phyloP scores from a whole-genome alignment of 2,113 vertebrate genomes.

The Ariopsis seemanni region DNA sequence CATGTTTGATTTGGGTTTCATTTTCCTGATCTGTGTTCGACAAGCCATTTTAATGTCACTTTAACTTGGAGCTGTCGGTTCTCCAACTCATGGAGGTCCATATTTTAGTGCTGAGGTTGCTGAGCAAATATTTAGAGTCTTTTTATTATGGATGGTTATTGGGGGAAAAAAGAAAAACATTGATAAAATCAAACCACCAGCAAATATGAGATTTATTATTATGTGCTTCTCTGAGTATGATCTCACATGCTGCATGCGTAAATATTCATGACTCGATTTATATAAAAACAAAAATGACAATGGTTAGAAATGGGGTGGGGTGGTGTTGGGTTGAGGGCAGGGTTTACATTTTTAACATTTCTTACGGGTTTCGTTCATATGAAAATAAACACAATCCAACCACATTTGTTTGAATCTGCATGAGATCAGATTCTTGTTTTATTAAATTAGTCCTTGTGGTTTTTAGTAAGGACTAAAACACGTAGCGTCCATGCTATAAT shows the following conservation, averaged over 20 bases:
- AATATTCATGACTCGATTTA: not conserved
- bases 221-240: not conserved
- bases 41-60: not conserved
- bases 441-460: too few species aligned
- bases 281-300: not conserved
- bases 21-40: conserved; percentile 4
- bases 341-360: not conserved
- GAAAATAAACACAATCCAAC: not conserved
- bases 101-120: not conserved
- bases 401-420: not conserved
- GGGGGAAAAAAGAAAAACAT: not conserved
- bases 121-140: not conserved
- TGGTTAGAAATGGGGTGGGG: not conserved
- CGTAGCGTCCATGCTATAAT: too few species aligned
- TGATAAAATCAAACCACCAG: not conserved
- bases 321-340: not conserved
- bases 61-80: not conserved
- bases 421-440: too few species aligned
- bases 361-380: not conserved
- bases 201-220: not conserved
- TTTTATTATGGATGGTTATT: not conserved
- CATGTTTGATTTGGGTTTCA: not conserved
- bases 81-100: conserved; percentile 10
- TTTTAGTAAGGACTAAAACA: too few species aligned
- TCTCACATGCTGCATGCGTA: not conserved